Base-by-base conservation (phyloP, 2,888 invertebrate genomes). In the Clepsis dumicolana region DNA sequence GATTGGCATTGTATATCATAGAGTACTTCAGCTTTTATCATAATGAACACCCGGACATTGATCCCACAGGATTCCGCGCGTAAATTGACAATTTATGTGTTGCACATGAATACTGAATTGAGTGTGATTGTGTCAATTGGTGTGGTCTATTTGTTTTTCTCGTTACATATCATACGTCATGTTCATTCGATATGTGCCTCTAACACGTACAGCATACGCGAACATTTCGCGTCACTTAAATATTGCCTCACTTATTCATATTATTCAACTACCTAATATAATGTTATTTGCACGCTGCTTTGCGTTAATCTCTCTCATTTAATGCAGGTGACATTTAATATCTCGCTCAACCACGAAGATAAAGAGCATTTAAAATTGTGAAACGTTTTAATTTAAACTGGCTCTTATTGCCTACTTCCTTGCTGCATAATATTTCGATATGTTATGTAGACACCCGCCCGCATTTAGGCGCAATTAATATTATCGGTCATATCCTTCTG, bases 51-150 rank as follows among this genome's bases (percentile, higher is more conserved):
- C 24, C 56, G 62, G 56, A 62, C 56, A 38, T 57, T 62, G 62
- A 62, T 67, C 62, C 62, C 48, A 67, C 67, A 27, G 53, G 60
- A 27, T 16, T 53, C 38, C 2, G 48, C 3, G 18, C 21, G 25
- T 57, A 62, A 27, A 62, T 38, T 57, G 35, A 16, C 16, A 41
- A 59, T 21, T 48, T 27, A 48, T 35, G 53, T 10, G 29, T 38
- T 7, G 48, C 29, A 56, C 48, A 54, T 67, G 50, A 57, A 50
- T 63, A 66, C 56, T 44, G 48, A 62, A 21, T 69, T 52, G 21
- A 62, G 73, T 68, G 73, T 82, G 80, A 86, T 86, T 84, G 85
- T 75, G 77, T 80, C 84, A 87, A 87, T 86, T 86, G 84, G 72
- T 66, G 70, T 86, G 85, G 71, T 64, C 71, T 63, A 63, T 53